A percentile compares a stretch with the other conserved stretches of the same genome.
These are phyloP conservation scores for Pitta sordida DNA, from an alignment of 2,113 vertebrate genomes.

Conservation along the genomic window DNA sequence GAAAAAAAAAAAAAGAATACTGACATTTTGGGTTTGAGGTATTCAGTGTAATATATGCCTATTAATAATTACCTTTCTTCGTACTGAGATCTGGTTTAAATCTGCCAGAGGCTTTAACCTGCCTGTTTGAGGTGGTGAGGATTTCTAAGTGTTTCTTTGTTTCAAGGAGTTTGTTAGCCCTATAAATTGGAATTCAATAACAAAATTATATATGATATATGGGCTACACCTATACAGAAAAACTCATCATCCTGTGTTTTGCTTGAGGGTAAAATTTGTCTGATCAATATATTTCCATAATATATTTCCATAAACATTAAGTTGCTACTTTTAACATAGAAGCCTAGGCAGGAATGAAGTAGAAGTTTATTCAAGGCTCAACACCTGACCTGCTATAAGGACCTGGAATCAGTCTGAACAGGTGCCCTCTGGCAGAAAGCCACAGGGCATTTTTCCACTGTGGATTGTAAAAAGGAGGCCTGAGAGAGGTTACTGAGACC, in stretches of 20 bases:
- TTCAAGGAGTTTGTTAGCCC: neutral
- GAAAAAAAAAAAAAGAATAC: neutral
- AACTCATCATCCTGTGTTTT: neutral
- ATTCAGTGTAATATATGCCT: neutral
- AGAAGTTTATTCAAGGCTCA: neutral
- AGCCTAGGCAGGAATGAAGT: neutral
- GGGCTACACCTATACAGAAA: neutral
- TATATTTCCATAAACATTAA: neutral
- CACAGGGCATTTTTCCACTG: neutral
- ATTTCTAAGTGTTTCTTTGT: neutral
- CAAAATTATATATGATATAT: neutral
- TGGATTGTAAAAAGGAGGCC: neutral
- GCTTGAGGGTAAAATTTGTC: neutral
- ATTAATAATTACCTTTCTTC: neutral
- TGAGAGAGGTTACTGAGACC: neutral
- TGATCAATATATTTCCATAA: neutral
- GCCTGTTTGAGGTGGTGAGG: neutral
- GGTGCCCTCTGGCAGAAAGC: neutral
- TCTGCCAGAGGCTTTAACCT: no score
- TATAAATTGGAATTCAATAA: neutral
- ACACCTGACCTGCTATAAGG: neutral
- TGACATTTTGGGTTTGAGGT: neutral
- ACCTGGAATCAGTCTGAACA: neutral
- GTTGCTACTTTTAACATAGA: neutral
- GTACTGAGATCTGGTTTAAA: neutral